Conservation (phyloP, 2,888 invertebrate genomes). For the Ennomos quercinarius region DNA sequence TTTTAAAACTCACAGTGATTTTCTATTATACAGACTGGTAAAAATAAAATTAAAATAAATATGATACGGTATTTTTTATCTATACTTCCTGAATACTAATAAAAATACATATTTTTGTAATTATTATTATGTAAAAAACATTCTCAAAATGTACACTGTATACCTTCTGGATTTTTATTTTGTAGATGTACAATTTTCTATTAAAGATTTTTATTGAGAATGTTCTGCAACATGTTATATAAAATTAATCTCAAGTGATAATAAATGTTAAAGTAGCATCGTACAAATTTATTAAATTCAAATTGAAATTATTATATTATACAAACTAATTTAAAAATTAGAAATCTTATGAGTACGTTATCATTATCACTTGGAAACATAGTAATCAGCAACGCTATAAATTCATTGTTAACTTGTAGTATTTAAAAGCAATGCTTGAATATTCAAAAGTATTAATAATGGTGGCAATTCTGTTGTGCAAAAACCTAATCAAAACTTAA, state of each 20-base stretch:
- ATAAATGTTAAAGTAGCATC: background rate
- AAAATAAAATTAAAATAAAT: too few relatives aligned
- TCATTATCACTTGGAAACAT: conserved; percentile 33
- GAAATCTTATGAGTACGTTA: background rate
- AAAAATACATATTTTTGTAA: conserved; percentile 1
- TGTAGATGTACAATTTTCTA: too few relatives aligned
- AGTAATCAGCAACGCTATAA: conserved; percentile 46
- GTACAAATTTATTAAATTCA: too few relatives aligned
- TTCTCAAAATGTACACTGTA: conserved; percentile 17
- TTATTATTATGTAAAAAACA: conserved; percentile 10
- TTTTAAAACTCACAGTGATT: background rate
- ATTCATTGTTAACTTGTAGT: conserved; percentile 40
- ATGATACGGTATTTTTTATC: background rate
- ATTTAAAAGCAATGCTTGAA: conserved; percentile 9
- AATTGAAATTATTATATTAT: too few relatives aligned
- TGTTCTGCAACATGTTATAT: conserved; percentile 7
- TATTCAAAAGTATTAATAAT: background rate
- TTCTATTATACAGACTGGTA: too few relatives aligned
- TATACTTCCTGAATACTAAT: conserved; percentile 43
- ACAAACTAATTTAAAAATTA: too few relatives aligned
- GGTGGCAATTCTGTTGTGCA: too few relatives aligned
- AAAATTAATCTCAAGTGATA: conserved; percentile 12
- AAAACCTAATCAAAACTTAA: background rate
- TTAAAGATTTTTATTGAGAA: conserved; percentile 14
- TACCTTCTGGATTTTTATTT: too few relatives aligned